Percentiles rank a stretch among this genome's conserved stretches.
phyloP scores from a whole-genome alignment of 1,140 invertebrate genomes.

The Caenorhabditis elegans region DNA sequence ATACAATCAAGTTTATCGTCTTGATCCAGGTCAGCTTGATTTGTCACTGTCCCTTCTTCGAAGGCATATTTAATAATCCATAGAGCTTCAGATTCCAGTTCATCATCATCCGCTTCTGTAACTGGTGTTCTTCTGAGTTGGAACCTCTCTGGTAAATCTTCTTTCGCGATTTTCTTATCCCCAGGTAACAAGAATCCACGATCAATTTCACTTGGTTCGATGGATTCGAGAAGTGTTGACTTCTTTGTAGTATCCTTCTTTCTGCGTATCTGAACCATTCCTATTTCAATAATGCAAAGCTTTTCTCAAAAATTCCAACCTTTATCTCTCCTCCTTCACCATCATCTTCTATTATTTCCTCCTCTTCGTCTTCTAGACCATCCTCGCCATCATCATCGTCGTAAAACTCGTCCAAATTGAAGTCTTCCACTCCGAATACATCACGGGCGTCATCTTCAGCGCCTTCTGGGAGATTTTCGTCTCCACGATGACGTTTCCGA shows the following conservation, averaged over 20 bases:
- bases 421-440: conserved; percentile 93
- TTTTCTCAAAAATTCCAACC: conserved; percentile 65
- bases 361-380: conserved; percentile 71
- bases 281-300: too few relatives aligned
- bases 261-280: neutral
- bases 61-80: conserved; percentile 97
- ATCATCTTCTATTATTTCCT: conserved; percentile 77
- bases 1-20: conserved; percentile 2
- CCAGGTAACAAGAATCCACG: conserved; percentile 89
- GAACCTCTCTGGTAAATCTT: conserved; percentile 73
- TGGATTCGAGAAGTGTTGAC: conserved; percentile 78
- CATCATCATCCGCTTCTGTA: conserved; percentile 76
- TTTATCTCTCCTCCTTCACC: conserved; percentile 43
- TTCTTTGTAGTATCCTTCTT: conserved; percentile 55
- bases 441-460: conserved; percentile 96
- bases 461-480: conserved; percentile 70
- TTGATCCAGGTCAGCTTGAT: conserved; percentile 48
- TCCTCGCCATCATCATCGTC: conserved; percentile 66
- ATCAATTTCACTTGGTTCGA: conserved; percentile 94
- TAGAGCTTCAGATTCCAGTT: conserved; percentile 88
- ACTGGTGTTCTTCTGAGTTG: conserved; percentile 82
- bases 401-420: conserved; percentile 93
- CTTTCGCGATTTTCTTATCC: conserved; percentile 79
- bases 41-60: conserved; percentile 78
- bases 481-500: conserved; percentile 80